Conservation (phyloP, 2,113 vertebrate genomes). For the Zosterops pallidus region DNA sequence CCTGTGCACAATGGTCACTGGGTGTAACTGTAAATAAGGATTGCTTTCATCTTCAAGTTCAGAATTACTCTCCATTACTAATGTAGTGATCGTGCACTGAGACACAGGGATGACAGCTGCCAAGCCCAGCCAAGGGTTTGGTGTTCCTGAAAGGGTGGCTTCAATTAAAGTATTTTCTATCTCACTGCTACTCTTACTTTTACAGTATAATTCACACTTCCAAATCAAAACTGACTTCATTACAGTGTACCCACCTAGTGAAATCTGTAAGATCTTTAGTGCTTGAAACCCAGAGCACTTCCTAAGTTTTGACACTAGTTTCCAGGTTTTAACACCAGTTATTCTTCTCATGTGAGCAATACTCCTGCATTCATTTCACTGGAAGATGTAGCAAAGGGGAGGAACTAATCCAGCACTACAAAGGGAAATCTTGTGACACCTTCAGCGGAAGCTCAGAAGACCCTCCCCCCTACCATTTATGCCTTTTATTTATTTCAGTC, state of each 20-base stretch:
- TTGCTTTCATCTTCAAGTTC: background rate
- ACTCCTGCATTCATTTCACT: background rate
- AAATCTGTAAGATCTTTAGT: background rate
- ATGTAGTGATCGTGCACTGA: background rate
- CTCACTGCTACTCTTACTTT: background rate
- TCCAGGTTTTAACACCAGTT: background rate
- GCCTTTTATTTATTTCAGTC: background rate
- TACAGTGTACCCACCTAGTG: background rate
- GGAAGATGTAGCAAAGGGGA: background rate
- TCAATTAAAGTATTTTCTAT: background rate
- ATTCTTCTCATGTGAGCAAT: background rate
- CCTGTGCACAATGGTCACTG: background rate
- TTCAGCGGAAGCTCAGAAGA: background rate
- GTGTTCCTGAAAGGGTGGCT: background rate
- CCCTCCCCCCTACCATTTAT: background rate
- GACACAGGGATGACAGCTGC: background rate
- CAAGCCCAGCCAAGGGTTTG: background rate
- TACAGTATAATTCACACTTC: background rate
- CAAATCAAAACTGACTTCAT: background rate
- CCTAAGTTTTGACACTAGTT: background rate
- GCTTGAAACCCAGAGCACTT: background rate
- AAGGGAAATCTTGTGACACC: background rate
- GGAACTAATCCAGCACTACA: background rate
- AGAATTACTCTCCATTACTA: background rate
- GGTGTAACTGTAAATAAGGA: slow-evolving; percentile 28